Evolutionary conservation across 2,113 vertebrate species (phyloP), one percentile per base, ranked within the genome.

Genomic region (Trogon surrucura): DNA sequence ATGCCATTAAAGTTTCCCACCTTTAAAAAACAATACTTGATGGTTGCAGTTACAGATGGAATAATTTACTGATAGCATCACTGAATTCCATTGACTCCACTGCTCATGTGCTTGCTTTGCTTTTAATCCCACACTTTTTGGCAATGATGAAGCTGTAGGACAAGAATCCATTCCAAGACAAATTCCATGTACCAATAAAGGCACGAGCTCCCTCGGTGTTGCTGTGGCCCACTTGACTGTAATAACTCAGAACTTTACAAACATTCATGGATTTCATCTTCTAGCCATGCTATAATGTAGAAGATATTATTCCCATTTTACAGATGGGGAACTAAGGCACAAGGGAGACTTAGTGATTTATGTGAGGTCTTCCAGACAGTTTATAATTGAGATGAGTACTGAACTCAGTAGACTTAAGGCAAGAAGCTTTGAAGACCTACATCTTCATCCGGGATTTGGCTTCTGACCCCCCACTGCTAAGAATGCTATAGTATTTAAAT

Each of bases 101-200:
- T 87, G 89, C 89, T 95, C 92, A 95, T 71, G 57, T 48, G 36
- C 85, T 86, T 0, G 41, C 88, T 91, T 93, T 64, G 71, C 92
- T 94, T 89, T 92, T 80, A 84, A 65, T 89, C 61, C 56, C 75
- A 61, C 45, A 56, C 38, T 67, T 75, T 60, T 56, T 70, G 34
- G 50, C 56, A 89, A 61, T 23, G 22, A 48, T 64, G 54, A 79
- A 86, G 71, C 26, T 47, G 8, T 70, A 73, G 56, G 25, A 66
- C 36, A 73, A 60, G 47, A 65, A 80, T 57, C 32, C 41, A 15
- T 89, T 66, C 48, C 34, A 75, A 71, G 72, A 47, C 36, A 54
- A 69, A 79, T 58, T 60, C 34, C 50, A n/a, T 16, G 50, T 56
- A 51, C 34, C 73, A 86, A 51, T 47, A 61, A 83, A 80, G 51